Base-by-base conservation (phyloP, 2,797 vertebrate species). In the Coracias cyanogaster region DNA sequence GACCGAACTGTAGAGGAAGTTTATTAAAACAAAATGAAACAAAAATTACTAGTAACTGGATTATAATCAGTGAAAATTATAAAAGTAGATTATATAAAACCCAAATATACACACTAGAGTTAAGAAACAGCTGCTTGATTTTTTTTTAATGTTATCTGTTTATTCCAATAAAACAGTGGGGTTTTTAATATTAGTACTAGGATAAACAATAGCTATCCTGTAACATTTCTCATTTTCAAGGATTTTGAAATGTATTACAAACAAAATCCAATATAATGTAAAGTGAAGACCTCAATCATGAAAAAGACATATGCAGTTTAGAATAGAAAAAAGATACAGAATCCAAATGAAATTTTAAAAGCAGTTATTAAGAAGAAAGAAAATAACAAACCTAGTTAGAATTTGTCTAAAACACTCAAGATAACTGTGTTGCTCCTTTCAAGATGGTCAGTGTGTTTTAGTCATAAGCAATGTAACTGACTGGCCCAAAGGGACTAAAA, bases 281-380 rank as follows among this genome's bases (percentile, higher is more conserved):
- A 91, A 96, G 54, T 60, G 41, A 93, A 86, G 43, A 90, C 66
- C 86, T 89, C 70, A 83, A 18, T 93, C 57, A 71, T 88, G 26
- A 65, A 64, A 82, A 82, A 89, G 79, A 70, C 4, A 69, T 37
- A 82, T 5, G 25, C 7, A 58, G 20, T 73, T 89, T 86, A 70
- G 82, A 81, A 70, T 6, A 57, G 35, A 54, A 71, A 72, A 52
- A 71, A 49, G 4, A 28, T 49, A 46, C 0, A 1, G 15, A 39
- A 60, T 46, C 22, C n/a, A 69, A 83, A 76, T 58, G 8, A 82
- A 31, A 81, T 76, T 90, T 89, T 37, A 62, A 43, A 55, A 4
- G 2, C 12, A 35, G 69, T 70, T 92, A 76, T 19, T 79, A 93
- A 48, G 13, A 7, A 90, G 28, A 89, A 71, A 41, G 29, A 86